Conservation (phyloP, 2,888 invertebrate genomes). For the Spialia ferax region DNA sequence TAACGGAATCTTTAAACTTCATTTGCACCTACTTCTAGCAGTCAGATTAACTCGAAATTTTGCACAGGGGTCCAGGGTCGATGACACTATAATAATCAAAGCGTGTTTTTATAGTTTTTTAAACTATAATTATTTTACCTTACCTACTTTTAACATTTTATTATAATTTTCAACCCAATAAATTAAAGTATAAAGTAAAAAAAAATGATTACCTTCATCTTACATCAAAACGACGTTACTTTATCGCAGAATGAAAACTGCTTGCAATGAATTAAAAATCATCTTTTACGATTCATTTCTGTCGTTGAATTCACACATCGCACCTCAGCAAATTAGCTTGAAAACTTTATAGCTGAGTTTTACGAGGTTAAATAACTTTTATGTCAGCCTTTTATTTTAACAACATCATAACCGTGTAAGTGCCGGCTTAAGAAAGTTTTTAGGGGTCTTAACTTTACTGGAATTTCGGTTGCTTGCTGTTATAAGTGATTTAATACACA, state of each 20-base stretch:
- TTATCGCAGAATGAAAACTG: neutral
- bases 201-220: no score
- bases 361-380: slow-evolving; percentile 21
- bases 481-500: slow-evolving; percentile 26
- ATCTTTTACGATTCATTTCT: slow-evolving; percentile 8
- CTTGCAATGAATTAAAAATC: neutral
- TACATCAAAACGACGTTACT: no score
- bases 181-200: no score
- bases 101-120: no score
- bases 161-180: no score
- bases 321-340: slow-evolving; percentile 17
- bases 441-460: slow-evolving; percentile 22
- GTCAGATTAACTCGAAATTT: no score
- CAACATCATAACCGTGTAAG: slow-evolving; percentile 23
- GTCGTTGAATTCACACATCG: neutral
- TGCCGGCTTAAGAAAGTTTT: slow-evolving; percentile 16
- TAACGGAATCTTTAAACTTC: no score
- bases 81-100: no score
- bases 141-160: no score
- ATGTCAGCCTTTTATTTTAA: slow-evolving; percentile 21
- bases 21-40: no score
- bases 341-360: slow-evolving; percentile 13
- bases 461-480: slow-evolving; percentile 17
- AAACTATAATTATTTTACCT: no score
- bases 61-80: no score